A percentile compares a stretch with the other conserved stretches of the same genome.
Conservation (phyloP, 2,113 vertebrate genomes). For the Dicentrarchus labrax region DNA sequence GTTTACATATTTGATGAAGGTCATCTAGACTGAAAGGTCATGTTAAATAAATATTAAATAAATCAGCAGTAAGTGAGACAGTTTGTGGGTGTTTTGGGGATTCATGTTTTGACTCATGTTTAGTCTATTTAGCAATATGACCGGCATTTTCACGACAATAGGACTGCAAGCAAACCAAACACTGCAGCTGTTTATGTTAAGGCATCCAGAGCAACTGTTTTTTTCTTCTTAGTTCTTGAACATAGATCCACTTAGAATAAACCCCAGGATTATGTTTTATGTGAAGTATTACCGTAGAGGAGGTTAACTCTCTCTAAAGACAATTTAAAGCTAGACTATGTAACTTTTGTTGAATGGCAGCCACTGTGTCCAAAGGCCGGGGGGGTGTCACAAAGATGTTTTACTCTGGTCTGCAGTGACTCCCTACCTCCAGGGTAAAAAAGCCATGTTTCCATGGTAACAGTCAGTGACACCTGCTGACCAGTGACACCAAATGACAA, state of each 20-base stretch:
- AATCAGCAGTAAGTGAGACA: neutral
- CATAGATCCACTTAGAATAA: neutral
- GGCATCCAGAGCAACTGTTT: neutral
- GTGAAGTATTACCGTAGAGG: neutral
- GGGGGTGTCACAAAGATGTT: neutral
- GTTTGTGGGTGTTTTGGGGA: slow-evolving; percentile 21
- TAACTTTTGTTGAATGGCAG: neutral
- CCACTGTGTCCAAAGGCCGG: neutral
- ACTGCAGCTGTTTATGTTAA: neutral
- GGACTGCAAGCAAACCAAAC: neutral
- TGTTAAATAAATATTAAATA: slow-evolving; percentile 35
- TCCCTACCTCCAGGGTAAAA: neutral
- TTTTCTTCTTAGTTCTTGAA: neutral
- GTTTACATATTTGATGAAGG: slow-evolving; percentile 37
- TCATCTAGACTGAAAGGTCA: slow-evolving; percentile 11
- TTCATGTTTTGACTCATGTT: slow-evolving; percentile 38
- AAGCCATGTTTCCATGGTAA: neutral
- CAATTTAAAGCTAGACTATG: neutral
- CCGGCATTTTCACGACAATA: neutral
- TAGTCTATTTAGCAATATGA: slow-evolving; percentile 22
- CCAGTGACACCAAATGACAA: neutral
- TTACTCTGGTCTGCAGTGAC: neutral
- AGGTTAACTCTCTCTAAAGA: neutral
- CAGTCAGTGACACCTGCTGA: neutral
- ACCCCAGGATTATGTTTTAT: neutral